Evolutionary conservation across 2,888 invertebrate species (phyloP), one percentile per base, ranked within the genome.

Genomic region (Andrena flavipes): DNA sequence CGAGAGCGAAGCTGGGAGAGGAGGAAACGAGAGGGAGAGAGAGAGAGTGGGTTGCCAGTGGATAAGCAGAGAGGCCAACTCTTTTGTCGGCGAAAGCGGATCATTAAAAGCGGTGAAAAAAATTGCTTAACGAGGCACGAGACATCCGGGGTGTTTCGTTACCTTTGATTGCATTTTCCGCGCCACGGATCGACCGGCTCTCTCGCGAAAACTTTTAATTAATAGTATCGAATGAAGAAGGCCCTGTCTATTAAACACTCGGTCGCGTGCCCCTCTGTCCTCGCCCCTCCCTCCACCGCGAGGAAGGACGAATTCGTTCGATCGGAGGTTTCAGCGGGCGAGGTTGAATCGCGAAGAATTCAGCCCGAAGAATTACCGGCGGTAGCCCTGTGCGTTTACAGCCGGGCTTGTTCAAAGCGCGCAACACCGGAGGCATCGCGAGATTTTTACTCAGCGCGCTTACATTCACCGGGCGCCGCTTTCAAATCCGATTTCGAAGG

Each of bases 181-280:
- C 59, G 54, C 67, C 56, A 64, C 56, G 70, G 51, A 35, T 60
- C 74, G 68, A 62, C 70, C 62, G 59, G 63, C 63, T 71, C 72
- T 56, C 77, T 20, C 51, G 70, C 63, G 76, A 73, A 68, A 84
- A 86, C 71, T 87, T 87, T 88, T 87, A 87, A 88, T 88, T 87
- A 86, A 81, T 76, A 70, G 73, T 80, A 83, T 84, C 78, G 82
- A 79, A 30, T 42, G 59, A 60, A 72, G 68, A 73, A n/a, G 16
- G 23, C 2, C 48, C 4, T 60, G 68, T 68, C 69, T 56, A 48
- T 75, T 49, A 71, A 76, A 74, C 48, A 10, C 54, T 29, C 64
- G 48, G 23, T 67, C 30, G 65, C 60, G 64, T 67, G 29, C 42
- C 16, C 56, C 23, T 6, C 23, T 8, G 10, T 23, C 20, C 48